Evolutionary conservation across 2,888 invertebrate genomes (phyloP).

Genomic region (Emmelina monodactyla): DNA sequence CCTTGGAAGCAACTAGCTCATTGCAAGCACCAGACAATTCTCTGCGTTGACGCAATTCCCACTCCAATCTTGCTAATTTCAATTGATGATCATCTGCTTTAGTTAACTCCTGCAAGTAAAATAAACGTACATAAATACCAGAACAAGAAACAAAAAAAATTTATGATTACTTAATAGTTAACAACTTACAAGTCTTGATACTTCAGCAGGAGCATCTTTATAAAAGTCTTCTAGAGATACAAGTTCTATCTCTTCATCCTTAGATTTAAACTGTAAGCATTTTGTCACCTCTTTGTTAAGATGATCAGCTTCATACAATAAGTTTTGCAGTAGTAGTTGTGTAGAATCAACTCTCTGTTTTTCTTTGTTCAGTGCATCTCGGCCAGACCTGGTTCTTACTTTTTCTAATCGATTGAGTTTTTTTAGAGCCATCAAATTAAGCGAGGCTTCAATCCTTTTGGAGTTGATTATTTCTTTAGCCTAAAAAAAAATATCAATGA

Average conservation of each 20-base stretch:
- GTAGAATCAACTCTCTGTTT: slow-evolving; percentile 90
- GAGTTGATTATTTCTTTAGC: slow-evolving; percentile 69
- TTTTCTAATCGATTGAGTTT: slow-evolving; percentile 92
- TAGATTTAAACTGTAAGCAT: slow-evolving; percentile 93
- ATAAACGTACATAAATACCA: not conserved
- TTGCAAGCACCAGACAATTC: slow-evolving; percentile 79
- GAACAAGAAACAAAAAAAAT: not conserved
- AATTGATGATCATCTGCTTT: slow-evolving; percentile 78
- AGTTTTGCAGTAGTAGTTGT: slow-evolving; percentile 89
- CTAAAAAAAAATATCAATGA: slow-evolving; percentile 27
- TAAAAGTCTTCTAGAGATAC: slow-evolving; percentile 86
- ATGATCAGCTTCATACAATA: slow-evolving; percentile 93
- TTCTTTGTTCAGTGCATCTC: slow-evolving; percentile 82
- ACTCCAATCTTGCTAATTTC: slow-evolving; percentile 86
- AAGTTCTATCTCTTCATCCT: slow-evolving; percentile 91
- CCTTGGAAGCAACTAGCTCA: slow-evolving; percentile 78
- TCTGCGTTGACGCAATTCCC: slow-evolving; percentile 90
- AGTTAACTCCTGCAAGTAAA: slow-evolving; percentile 69
- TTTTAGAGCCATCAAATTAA: slow-evolving; percentile 83
- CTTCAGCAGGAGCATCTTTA: slow-evolving; percentile 74
- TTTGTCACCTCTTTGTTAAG: slow-evolving; percentile 94
- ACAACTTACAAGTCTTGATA: slow-evolving; percentile 71
- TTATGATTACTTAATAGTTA: not conserved
- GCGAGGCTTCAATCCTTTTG: slow-evolving; percentile 75
- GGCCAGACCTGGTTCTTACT: slow-evolving; percentile 81